These are phyloP conservation scores for Sarcophaga variegata DNA, from an alignment of 2,888 invertebrate genomes.

Conservation along the genomic window DNA sequence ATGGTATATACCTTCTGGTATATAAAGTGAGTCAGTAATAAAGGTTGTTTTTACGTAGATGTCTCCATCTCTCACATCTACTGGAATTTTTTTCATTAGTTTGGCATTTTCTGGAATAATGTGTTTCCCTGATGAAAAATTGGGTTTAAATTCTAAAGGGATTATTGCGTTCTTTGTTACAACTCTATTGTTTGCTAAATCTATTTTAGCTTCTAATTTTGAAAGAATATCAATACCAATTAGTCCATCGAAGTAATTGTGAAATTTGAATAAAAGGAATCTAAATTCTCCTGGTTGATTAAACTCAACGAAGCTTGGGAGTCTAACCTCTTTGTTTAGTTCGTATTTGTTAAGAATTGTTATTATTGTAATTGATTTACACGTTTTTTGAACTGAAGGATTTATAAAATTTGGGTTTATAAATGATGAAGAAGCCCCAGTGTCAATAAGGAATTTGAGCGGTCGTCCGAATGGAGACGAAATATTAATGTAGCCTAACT, in stretches of 20 bases:
- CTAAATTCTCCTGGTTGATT: slow-evolving; percentile 19
- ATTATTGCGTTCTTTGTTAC: no score
- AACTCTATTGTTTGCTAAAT: no score
- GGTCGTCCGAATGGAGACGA: neutral
- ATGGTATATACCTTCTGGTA: no score
- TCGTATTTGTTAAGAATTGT: neutral
- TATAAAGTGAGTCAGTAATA: no score
- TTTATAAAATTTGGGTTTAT: slow-evolving; percentile 2
- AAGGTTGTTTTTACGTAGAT: no score
- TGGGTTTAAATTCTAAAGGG: no score
- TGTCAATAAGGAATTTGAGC: slow-evolving; percentile 1
- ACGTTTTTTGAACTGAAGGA: neutral
- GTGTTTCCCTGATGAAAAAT: no score
- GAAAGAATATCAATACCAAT: slow-evolving; percentile 23
- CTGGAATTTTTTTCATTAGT: no score
- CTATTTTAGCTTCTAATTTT: neutral
- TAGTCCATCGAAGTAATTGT: slow-evolving; percentile 16
- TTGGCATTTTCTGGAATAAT: no score
- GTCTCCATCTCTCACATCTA: no score
- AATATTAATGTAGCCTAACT: no score
- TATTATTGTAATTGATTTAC: slow-evolving; percentile 17
- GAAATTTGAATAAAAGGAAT: slow-evolving; percentile 12
- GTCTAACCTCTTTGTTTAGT: neutral
- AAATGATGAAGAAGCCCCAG: neutral
- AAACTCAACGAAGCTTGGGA: slow-evolving; percentile 5